Conservation (phyloP, 2,113 vertebrate species). For the Anhinga rufa region DNA sequence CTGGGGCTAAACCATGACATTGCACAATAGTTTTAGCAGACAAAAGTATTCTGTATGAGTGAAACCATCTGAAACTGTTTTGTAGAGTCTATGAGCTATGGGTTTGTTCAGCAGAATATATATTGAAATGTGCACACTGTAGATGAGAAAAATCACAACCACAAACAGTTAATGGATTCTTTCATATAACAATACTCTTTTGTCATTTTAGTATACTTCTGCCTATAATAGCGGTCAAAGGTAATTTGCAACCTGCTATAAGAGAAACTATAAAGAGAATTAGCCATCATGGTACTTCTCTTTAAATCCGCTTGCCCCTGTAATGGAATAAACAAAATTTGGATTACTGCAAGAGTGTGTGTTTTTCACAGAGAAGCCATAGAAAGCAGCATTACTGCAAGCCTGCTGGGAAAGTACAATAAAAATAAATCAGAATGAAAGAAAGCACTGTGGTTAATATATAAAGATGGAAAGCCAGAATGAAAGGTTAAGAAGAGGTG, state of each 20-base stretch:
- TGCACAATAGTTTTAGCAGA: slow-evolving; percentile 10
- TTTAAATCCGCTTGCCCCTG: background rate
- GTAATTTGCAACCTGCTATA: background rate
- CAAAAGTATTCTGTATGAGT: background rate
- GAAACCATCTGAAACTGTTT: background rate
- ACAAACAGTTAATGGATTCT: background rate
- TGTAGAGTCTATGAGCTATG: background rate
- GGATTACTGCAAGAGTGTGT: background rate
- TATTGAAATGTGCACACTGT: background rate
- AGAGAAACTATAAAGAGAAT: background rate
- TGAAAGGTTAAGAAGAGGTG: slow-evolving; percentile 12
- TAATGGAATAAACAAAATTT: slow-evolving; percentile 19
- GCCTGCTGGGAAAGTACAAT: slow-evolving; percentile 1
- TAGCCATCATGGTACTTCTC: background rate
- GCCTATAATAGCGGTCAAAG: background rate
- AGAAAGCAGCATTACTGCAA: background rate
- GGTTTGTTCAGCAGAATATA: background rate
- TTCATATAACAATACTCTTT: background rate
- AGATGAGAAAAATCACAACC: background rate
- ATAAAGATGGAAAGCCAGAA: slow-evolving; percentile 30
- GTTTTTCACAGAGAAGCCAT: background rate
- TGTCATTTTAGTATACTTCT: background rate
- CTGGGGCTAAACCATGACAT: too few relatives aligned
- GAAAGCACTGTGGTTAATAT: slow-evolving; percentile 23
- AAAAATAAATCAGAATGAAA: slow-evolving; percentile 47